phyloP scores from a whole-genome alignment of 2,113 vertebrate genomes.

The Antechinus flavipes region DNA sequence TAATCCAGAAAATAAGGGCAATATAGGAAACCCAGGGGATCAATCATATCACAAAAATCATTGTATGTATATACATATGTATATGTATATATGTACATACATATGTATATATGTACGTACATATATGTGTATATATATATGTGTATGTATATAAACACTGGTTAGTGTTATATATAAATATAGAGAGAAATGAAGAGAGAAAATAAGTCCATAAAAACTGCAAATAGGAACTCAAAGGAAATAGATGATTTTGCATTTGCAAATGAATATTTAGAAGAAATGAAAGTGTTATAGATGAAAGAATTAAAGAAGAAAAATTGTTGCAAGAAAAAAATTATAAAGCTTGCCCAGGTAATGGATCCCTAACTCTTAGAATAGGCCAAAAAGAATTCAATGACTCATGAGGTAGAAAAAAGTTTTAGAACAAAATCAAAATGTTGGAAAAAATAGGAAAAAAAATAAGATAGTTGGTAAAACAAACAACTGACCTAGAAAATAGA shows the following conservation, averaged over 20 bases:
- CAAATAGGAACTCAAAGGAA: not conserved
- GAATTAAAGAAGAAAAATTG: not conserved
- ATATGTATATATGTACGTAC: too few species aligned
- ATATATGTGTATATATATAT: too few species aligned
- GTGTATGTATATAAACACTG: too few species aligned
- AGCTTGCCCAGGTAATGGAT: too few species aligned
- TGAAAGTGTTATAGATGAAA: not conserved
- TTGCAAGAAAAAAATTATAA: not conserved
- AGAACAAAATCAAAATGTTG: not conserved
- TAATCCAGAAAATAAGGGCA: not conserved
- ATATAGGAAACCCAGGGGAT: not conserved
- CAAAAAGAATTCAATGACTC: not conserved
- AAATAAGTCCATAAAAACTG: not conserved
- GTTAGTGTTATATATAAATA: not conserved
- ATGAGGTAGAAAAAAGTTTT: not conserved
- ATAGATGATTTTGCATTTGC: not conserved
- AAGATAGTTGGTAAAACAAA: not conserved
- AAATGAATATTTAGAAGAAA: not conserved
- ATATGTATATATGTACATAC: too few species aligned
- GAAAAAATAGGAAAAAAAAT: too few species aligned
- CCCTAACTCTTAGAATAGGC: not conserved
- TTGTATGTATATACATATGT: not conserved
- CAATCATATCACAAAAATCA: not conserved
- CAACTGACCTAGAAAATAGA: not conserved
- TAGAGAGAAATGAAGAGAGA: too few species aligned